A percentile compares a stretch with the other conserved stretches of the same genome.
Evolutionary conservation across 2,888 invertebrate species (phyloP).

Genomic region (Dioctria rufipes): DNA sequence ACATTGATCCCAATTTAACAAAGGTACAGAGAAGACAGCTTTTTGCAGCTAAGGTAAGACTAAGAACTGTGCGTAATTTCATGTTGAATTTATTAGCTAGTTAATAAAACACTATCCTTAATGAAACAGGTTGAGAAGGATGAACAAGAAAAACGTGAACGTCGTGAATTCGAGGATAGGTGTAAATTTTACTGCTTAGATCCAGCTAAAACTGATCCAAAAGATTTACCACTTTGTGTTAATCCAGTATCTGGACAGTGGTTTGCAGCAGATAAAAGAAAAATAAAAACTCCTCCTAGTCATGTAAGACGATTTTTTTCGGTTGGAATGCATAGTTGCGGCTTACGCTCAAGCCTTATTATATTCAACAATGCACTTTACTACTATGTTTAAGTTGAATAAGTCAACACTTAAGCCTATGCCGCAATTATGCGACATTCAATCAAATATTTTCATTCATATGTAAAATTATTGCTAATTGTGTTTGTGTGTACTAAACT

Average conservation of each 20-base stretch:
- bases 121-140: slow-evolving; percentile 67
- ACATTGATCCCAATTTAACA: slow-evolving; percentile 63
- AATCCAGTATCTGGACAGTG: slow-evolving; percentile 69
- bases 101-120: neutral
- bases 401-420: no score
- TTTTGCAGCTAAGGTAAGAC: slow-evolving; percentile 65
- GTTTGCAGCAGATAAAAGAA: slow-evolving; percentile 66
- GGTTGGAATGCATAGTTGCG: no score
- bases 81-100: neutral
- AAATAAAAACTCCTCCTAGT: slow-evolving; percentile 67
- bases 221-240: slow-evolving; percentile 68
- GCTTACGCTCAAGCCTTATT: no score
- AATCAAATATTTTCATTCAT: no score
- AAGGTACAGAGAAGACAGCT: slow-evolving; percentile 69
- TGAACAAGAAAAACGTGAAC: slow-evolving; percentile 69
- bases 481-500: neutral
- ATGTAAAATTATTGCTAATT: neutral
- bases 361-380: no score
- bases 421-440: no score
- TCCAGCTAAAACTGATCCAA: slow-evolving; percentile 64
- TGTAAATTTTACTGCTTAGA: slow-evolving; percentile 70
- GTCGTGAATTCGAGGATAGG: slow-evolving; percentile 68
- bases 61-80: neutral
- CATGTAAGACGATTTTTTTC: slow-evolving; percentile 61
- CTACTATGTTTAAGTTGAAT: no score